Evolutionary conservation across 2,797 vertebrate species (phyloP).

Genomic region (Phrynocephalus vlangalii): DNA sequence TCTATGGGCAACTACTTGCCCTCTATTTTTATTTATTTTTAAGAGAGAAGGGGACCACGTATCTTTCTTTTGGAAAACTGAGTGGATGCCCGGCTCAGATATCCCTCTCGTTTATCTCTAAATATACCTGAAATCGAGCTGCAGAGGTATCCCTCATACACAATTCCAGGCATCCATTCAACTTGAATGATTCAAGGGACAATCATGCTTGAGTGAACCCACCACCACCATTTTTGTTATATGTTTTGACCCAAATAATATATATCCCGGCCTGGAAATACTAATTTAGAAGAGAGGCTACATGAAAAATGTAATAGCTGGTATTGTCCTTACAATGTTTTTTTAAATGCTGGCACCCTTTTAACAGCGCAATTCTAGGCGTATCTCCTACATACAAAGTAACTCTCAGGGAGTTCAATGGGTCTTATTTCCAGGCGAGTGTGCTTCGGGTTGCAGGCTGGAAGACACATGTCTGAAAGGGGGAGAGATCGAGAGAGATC

Average conservation of each 20-base stretch:
- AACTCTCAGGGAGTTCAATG: neutral
- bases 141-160: neutral
- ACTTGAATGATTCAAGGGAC: neutral
- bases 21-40: neutral
- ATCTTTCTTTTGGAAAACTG: constrained; percentile 1
- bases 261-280: neutral
- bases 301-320: too few species aligned
- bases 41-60: neutral
- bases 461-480: neutral
- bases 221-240: neutral
- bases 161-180: neutral
- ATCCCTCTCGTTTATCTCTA: neutral
- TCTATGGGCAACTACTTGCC: neutral
- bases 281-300: neutral
- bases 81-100: neutral
- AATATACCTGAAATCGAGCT: neutral
- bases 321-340: neutral
- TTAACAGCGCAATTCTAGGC: neutral
- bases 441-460: neutral
- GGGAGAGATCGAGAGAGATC: neutral
- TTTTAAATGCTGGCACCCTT: neutral
- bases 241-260: neutral
- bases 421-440: neutral
- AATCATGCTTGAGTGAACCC: neutral
- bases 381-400: neutral